A percentile compares a stretch with the other conserved stretches of the same genome.
Conservation (phyloP, 1,140 invertebrate genomes). For the Eciton burchellii region DNA sequence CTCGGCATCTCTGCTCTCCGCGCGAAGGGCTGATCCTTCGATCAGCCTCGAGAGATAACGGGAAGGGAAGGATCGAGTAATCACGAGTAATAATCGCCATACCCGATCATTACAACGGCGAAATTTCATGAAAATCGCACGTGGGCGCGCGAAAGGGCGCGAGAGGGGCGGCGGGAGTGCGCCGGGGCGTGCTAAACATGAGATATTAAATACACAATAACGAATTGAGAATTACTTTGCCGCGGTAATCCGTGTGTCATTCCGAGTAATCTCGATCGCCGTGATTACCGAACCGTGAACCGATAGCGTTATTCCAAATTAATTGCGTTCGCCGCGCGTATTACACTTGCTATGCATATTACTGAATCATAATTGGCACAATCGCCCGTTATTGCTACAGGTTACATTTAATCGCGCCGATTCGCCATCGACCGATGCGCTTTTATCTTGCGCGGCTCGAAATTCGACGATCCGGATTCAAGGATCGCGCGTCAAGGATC, state of each 20-base stretch:
- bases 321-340: constrained; percentile 58
- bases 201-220: constrained; percentile 62
- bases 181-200: constrained; percentile 34
- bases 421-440: background rate
- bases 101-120: constrained; percentile 2
- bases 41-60: too few species aligned
- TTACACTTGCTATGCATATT: constrained; percentile 51
- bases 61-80: too few species aligned
- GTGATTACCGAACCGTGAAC: constrained; percentile 65
- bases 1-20: too few species aligned
- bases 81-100: background rate
- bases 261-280: constrained; percentile 63
- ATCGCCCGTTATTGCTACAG: constrained; percentile 16
- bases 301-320: constrained; percentile 68
- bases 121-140: constrained; percentile 52
- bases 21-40: too few species aligned
- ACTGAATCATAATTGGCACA: constrained; percentile 33
- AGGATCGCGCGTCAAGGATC: too few species aligned
- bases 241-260: constrained; percentile 44
- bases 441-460: background rate
- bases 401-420: constrained; percentile 20
- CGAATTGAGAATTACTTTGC: constrained; percentile 46
- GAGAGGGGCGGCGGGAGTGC: background rate
- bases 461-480: too few species aligned
- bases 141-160: background rate